A percentile compares a stretch with the other conserved stretches of the same genome.
These are phyloP conservation scores for Cataglyphis albicans DNA, from an alignment of 2,888 invertebrate species.

Conservation along the genomic window DNA sequence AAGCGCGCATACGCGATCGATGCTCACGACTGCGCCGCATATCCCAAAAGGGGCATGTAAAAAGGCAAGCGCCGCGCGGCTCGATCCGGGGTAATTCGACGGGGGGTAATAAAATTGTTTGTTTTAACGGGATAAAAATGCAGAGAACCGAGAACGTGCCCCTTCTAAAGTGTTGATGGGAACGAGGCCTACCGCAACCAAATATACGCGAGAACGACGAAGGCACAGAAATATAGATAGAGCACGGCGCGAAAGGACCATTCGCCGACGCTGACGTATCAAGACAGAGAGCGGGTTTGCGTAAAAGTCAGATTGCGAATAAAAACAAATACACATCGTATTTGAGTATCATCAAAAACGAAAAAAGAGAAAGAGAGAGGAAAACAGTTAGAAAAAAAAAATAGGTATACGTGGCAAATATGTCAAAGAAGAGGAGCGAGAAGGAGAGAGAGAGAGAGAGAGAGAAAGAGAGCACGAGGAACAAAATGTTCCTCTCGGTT, in stretches of 20 bases:
- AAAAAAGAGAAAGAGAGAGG: not conserved
- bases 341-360: constrained; percentile 56
- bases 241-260: constrained; percentile 66
- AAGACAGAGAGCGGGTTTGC: constrained; percentile 28
- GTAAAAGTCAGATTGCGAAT: constrained; percentile 58
- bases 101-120: constrained; percentile 64
- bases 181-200: constrained; percentile 67
- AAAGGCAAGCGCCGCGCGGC: constrained; percentile 27
- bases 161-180: constrained; percentile 62
- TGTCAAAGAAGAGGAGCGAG: constrained; percentile 31
- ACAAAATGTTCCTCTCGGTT: constrained; percentile 56
- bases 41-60: constrained; percentile 5
- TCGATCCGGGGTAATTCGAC: constrained; percentile 22
- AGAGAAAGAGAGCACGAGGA: constrained; percentile 10
- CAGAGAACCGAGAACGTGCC: constrained; percentile 60
- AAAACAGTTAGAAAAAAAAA: constrained; percentile 38
- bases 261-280: constrained; percentile 65
- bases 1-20: constrained; percentile 36
- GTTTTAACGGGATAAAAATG: constrained; percentile 58
- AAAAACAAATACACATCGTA: constrained; percentile 25
- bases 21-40: constrained; percentile 42
- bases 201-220: constrained; percentile 59
- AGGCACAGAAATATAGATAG: constrained; percentile 69
- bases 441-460: not conserved
- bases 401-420: constrained; percentile 3